These are phyloP conservation scores for Ganaspis sp. DNA, from an alignment of 1,140 invertebrate genomes.

Conservation along the genomic window DNA sequence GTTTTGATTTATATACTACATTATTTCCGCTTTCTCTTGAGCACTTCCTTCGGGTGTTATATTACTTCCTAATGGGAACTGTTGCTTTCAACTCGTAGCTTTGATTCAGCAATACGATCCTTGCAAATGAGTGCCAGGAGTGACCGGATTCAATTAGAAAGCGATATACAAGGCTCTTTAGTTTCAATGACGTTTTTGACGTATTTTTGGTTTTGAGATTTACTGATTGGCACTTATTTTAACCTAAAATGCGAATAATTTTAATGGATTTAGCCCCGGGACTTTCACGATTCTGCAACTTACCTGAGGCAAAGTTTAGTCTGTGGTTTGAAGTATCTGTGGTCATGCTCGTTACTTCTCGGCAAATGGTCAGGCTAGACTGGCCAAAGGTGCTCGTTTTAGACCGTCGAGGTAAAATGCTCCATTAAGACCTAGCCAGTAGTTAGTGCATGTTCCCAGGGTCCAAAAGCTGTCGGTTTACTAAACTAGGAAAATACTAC, in stretches of 20 bases:
- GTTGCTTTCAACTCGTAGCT: slow-evolving; percentile 15
- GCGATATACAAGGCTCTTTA: neutral
- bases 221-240: neutral
- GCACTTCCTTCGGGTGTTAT: slow-evolving; percentile 17
- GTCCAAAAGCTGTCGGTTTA: slow-evolving; percentile 50
- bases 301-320: slow-evolving; percentile 4
- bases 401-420: slow-evolving; percentile 54
- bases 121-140: neutral
- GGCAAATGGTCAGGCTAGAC: slow-evolving; percentile 19
- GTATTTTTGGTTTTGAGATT: neutral
- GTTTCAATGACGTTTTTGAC: neutral
- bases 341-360: slow-evolving; percentile 61
- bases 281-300: neutral
- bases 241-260: neutral
- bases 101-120: neutral
- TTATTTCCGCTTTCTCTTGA: slow-evolving; percentile 29
- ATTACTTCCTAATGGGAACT: slow-evolving; percentile 24
- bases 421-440: slow-evolving; percentile 58
- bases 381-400: slow-evolving; percentile 47
- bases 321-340: slow-evolving; percentile 31
- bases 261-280: neutral
- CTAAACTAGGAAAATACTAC: slow-evolving; percentile 44
- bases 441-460: slow-evolving; percentile 55
- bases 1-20: slow-evolving; percentile 19
- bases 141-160: neutral